phyloP scores from a whole-genome alignment of 2,113 vertebrate species.

The Ascaphus truei region DNA sequence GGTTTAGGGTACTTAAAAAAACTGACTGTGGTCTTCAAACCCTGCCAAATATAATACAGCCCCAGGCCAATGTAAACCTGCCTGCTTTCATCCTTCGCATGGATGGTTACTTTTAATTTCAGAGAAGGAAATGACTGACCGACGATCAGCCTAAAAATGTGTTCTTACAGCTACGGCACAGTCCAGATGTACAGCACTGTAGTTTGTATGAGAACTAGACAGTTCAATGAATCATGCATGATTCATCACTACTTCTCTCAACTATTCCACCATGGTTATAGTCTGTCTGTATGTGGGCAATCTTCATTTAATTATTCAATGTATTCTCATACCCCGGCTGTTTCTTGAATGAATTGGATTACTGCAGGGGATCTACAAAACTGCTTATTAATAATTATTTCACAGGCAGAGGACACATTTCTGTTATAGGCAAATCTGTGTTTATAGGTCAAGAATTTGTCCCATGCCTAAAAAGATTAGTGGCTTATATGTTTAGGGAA shows the following conservation, averaged over 20 bases:
- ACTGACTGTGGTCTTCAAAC: neutral
- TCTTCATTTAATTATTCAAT: neutral
- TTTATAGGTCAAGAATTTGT: neutral
- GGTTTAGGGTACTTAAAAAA: too few species aligned
- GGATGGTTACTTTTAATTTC: neutral
- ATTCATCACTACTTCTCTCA: neutral
- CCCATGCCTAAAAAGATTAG: neutral
- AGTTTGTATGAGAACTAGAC: neutral
- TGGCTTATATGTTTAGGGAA: neutral
- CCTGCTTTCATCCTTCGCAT: neutral
- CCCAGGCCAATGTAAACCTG: neutral
- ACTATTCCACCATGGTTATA: neutral
- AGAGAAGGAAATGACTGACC: neutral
- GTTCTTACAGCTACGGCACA: neutral
- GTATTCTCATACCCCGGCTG: neutral
- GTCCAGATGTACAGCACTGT: neutral
- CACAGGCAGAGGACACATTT: neutral
- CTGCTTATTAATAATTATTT: constrained; percentile 2
- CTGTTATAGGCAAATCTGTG: neutral
- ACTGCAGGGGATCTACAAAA: neutral
- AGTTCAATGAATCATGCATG: neutral
- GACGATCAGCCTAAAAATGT: neutral
- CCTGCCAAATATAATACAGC: neutral
- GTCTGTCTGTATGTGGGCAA: neutral
- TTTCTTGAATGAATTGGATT: constrained; percentile 12